Percentiles rank a stretch among this genome's conserved stretches.
Conservation (phyloP, 37 sponge, comb jelly and placozoan species). For the Crambe crambe region DNA sequence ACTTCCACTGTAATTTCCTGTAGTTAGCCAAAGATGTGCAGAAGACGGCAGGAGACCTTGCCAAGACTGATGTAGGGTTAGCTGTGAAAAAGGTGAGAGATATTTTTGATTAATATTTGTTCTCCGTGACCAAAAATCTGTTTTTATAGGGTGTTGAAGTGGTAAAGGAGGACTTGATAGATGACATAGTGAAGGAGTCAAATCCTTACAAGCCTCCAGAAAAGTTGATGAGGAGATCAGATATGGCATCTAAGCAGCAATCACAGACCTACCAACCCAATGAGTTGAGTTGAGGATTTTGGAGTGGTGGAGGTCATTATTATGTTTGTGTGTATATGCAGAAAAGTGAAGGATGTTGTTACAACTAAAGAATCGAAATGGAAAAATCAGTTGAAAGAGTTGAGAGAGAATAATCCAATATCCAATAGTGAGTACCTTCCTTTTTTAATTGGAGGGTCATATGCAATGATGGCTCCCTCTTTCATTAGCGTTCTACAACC, state of each 20-base stretch:
- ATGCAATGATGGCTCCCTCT: too few relatives aligned
- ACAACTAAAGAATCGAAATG: constrained; percentile 69
- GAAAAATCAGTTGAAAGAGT: constrained; percentile 60
- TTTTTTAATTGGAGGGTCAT: too few relatives aligned
- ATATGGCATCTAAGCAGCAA: constrained; percentile 11
- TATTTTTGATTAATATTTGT: constrained; percentile 5
- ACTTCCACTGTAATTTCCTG: too few relatives aligned
- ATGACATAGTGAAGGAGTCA: constrained; percentile 73
- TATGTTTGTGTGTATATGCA: constrained; percentile 3
- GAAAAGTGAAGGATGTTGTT: constrained; percentile 63
- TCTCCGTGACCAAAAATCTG: background rate
- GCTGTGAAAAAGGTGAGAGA: constrained; percentile 56
- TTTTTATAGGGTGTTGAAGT: constrained; percentile 52
- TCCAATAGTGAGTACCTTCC: constrained; percentile 57
- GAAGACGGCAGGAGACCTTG: constrained; percentile 59
- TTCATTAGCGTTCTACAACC: constrained; percentile 55
- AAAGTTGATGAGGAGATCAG: constrained; percentile 26
- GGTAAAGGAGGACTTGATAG: constrained; percentile 76
- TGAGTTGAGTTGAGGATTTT: constrained; percentile 4
- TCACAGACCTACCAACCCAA: constrained; percentile 36
- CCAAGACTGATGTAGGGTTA: constrained; percentile 62
- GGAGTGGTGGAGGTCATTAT: background rate
- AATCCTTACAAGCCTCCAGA: constrained; percentile 74
- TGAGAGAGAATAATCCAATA: constrained; percentile 79
- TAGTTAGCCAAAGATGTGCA: constrained; percentile 43